Base-by-base conservation (phyloP, 1,140 invertebrate genomes). In the Sesamia nonagrioides region DNA sequence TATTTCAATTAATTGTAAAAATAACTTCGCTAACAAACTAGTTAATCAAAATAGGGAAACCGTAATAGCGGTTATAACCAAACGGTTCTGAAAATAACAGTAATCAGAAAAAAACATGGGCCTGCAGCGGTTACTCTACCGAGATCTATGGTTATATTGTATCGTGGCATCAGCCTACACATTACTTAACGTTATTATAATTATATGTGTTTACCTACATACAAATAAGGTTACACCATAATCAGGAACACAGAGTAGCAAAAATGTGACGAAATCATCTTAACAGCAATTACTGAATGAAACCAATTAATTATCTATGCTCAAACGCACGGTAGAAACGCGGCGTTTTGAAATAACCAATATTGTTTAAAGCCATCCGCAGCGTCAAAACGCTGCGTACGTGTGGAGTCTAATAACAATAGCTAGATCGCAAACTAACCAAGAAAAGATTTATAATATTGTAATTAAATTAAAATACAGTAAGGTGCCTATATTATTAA, bases 191-290 rank as follows among this genome's bases (percentile, higher is more conserved):
- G 74, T 33, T 66, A 77, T 58, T 75, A 63, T 77, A 77, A 77
- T 77, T 37, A 75, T 63, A 77, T 35, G 74, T 77, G 74, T 77
- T 77, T 68, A 77, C 61, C 74, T 77, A 77, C 74, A 77, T 77
- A 77, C 74, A 68, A 68, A 66, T 11, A 76, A 48, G 45, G 60
- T 77, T 77, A 77, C 74, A 52, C 18, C 33, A 77, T 77, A 75
- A 68, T 76, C 74, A 76, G 60, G 74, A 77, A 77, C 60, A 77
- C 74, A 77, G 58, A 76, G 50, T 68, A 77, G 61, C 48, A 21
- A 66, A 77, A 54, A 40, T 66, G 56, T 48, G 56, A 68, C 42
- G 15, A 50, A 52, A 52, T 40, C 58, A 58, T 35, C 37, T 18
- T 6, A 71, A 73, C 17, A 42, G 18, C n/a, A 56, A 27, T 63